Base-by-base conservation (phyloP, 2,888 invertebrate species). In the Caenorhabditis sp. region DNA sequence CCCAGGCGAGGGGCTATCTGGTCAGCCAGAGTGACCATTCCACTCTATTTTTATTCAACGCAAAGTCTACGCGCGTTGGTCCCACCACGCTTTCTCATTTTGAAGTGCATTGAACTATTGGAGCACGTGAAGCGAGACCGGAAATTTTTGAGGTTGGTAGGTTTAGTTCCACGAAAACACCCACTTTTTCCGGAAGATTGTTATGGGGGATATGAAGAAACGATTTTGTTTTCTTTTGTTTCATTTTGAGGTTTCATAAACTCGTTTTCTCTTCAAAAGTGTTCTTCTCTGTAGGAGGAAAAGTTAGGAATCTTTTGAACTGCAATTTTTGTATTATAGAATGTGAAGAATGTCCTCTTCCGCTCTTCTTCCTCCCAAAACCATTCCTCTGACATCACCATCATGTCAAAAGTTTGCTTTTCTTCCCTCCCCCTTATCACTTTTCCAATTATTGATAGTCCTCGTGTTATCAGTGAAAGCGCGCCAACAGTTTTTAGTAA, bases 41-140 rank as follows among this genome's bases (percentile, higher is more conserved):
- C 45, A 22, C 13, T 58, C 30, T 63, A 22, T 6, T 45, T n/a
- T 56, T 45, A n/a, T 39, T 13, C 24, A 41, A 39, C 22, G 30
- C 39, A 11, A 27, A 35, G 30, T 48, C 66, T 35, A 32, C 56
- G 52, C 56, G 27, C 56, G 37, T 46, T 45, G n/a, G n/a, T n/a
- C n/a, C n/a, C n/a, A n/a, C n/a, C n/a, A n/a, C n/a, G n/a, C n/a
- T 56, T 62, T 62, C 52, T 71, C 59, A 58, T 63, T 72, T 63
- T 72, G 71, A 62, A 62, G 71, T 72, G 55, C 62, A 20, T 56
- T 56, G 61, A 61, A 62, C 61, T 37, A 52, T 58, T 30, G 35
- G 17, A 27, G 17, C 41, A 9, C 26, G 20, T 15, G 45, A 45
- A n/a, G 43, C 3, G 43, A 13, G 7, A 24, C 5, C 2, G 6